phyloP scores from a whole-genome alignment of 2,888 invertebrate species.

The Imbricaverruca yamaguchii region DNA sequence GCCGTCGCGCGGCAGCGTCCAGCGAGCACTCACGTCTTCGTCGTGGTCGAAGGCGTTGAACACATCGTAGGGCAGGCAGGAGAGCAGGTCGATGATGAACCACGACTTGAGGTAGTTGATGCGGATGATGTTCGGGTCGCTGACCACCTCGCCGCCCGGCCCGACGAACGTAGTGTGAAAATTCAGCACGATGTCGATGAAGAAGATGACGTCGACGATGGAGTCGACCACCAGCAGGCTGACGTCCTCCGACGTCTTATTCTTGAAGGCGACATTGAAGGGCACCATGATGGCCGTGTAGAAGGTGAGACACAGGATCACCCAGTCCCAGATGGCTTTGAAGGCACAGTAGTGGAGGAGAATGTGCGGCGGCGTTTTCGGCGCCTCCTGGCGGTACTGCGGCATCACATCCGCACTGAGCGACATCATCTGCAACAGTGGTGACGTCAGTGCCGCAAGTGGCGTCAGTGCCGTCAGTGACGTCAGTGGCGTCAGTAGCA shows the following conservation, averaged over 20 bases:
- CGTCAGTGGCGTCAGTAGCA: too few relatives aligned
- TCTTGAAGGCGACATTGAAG: conserved; percentile 99
- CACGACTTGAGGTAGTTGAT: conserved; percentile 99
- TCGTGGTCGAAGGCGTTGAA: conserved; percentile 99
- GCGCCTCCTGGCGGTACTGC: conserved; percentile 97
- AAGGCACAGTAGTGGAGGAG: conserved; percentile 99
- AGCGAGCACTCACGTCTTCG: conserved; percentile 65
- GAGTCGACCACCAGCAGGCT: conserved; percentile 88
- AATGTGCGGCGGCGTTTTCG: conserved; percentile 99
- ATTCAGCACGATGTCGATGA: conserved; percentile 99
- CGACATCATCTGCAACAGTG: conserved; percentile 62
- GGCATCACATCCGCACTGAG: conserved; percentile 96
- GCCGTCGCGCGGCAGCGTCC: too few relatives aligned
- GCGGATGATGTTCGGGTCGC: conserved; percentile 88
- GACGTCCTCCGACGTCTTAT: conserved; percentile 95
- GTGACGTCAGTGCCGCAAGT: not conserved
- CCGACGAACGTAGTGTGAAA: conserved; percentile 99
- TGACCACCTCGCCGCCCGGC: conserved; percentile 71
- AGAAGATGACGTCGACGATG: conserved; percentile 99
- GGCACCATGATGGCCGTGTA: conserved; percentile 99
- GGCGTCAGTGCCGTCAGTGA: too few relatives aligned
- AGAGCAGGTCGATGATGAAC: conserved; percentile 98
- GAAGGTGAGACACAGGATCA: conserved; percentile 98
- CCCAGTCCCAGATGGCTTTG: conserved; percentile 78
- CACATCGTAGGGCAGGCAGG: conserved; percentile 98